Conservation (phyloP, 2,797 vertebrate species). For the Simalia tracyae region DNA sequence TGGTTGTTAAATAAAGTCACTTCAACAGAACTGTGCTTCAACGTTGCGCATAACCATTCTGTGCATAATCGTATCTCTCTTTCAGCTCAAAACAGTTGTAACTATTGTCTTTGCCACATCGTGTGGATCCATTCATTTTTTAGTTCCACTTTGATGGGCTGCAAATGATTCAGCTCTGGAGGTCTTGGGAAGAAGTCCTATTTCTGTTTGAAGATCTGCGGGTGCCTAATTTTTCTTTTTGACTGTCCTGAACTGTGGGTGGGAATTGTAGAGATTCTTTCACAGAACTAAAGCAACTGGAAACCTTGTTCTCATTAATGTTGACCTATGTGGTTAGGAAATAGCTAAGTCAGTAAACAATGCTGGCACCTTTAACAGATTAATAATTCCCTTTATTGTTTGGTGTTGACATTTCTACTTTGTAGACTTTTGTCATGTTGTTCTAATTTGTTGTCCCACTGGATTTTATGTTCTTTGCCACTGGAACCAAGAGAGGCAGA, state of each 20-base stretch:
- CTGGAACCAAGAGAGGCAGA: not conserved
- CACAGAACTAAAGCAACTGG: not conserved
- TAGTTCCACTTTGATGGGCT: not conserved
- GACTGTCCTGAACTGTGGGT: not conserved
- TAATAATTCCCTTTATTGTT: not conserved
- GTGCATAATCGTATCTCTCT: not conserved
- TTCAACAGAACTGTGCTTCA: not conserved
- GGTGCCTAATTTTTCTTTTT: not conserved
- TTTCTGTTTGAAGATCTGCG: not conserved
- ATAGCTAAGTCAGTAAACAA: not conserved
- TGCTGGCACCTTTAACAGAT: not conserved
- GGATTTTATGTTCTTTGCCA: not conserved
- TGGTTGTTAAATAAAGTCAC: not conserved
- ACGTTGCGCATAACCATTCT: not conserved
- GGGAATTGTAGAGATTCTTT: not conserved
- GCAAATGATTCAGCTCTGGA: not conserved
- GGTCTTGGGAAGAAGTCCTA: not conserved
- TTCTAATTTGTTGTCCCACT: not conserved
- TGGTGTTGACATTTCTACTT: not conserved
- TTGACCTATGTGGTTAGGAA: not conserved
- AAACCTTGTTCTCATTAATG: not conserved
- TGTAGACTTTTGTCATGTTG: not conserved
- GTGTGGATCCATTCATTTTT: not conserved
- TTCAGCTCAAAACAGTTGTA: not conserved
- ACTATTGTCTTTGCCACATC: not conserved